These are phyloP conservation scores for Dallia pectoralis DNA, from an alignment of 2,797 vertebrate species.

Conservation along the genomic window DNA sequence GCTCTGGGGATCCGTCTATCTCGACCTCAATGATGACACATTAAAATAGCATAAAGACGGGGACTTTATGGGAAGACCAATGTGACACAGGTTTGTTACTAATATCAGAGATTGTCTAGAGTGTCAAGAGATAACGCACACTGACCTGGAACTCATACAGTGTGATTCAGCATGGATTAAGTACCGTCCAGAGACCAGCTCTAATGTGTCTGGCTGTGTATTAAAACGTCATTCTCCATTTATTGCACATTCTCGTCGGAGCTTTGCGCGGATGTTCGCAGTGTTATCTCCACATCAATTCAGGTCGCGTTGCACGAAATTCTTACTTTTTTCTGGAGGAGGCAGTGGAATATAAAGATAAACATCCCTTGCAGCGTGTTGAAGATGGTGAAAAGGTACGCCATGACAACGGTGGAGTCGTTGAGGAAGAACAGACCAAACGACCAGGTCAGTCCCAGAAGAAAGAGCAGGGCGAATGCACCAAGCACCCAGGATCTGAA, in stretches of 20 bases:
- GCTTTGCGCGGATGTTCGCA: background rate
- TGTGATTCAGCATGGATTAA: background rate
- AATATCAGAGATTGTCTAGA: slow-evolving; percentile 13
- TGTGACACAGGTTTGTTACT: background rate
- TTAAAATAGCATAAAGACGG: slow-evolving; percentile 15
- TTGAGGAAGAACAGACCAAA: slow-evolving; percentile 95
- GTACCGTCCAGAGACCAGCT: background rate
- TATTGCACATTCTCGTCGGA: background rate
- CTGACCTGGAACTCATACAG: background rate
- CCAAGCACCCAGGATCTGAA: slow-evolving; percentile 96
- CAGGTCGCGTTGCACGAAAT: background rate
- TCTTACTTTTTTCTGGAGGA: slow-evolving; percentile 97
- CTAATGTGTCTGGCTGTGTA: background rate
- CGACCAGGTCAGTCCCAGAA: slow-evolving; percentile 93
- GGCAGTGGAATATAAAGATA: slow-evolving; percentile 99
- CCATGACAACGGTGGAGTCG: slow-evolving; percentile 94
- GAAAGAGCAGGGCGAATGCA: slow-evolving; percentile 91
- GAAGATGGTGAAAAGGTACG: slow-evolving; percentile 98
- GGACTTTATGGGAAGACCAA: slow-evolving; percentile 16
- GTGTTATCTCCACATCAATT: background rate
- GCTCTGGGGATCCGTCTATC: slow-evolving; percentile 33
- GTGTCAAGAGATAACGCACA: slow-evolving; percentile 15
- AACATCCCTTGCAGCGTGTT: slow-evolving; percentile 99
- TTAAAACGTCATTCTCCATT: background rate
- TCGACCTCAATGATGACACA: slow-evolving; percentile 8